Percentiles rank a stretch among this genome's conserved stretches.
phyloP scores from a whole-genome alignment of 2,113 vertebrate species.

The Periophthalmodon schlosseri region DNA sequence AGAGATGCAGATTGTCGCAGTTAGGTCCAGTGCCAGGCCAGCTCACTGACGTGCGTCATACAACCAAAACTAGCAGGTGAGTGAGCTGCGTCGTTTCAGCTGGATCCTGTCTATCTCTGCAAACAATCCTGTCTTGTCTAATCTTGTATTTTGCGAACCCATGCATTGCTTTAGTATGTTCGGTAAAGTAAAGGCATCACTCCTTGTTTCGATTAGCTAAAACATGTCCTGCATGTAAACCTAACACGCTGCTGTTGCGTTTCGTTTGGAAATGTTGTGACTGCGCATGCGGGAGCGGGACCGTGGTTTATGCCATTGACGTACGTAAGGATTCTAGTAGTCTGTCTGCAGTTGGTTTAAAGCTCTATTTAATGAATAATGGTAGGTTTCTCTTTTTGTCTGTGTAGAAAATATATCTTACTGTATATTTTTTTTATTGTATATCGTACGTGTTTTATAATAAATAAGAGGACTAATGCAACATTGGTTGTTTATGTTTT shows the following conservation, averaged over 20 bases:
- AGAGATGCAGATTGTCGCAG: background rate
- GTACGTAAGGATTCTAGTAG: background rate
- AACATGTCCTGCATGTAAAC: background rate
- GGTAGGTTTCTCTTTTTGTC: background rate
- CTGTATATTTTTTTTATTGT: background rate
- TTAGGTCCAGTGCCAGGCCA: background rate
- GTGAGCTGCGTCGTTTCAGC: conserved; percentile 57
- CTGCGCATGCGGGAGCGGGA: conserved; percentile 54
- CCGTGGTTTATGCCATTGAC: background rate
- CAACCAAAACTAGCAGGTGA: conserved; percentile 67
- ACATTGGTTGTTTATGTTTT: background rate
- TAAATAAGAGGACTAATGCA: background rate
- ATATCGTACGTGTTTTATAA: background rate
- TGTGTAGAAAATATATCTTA: background rate
- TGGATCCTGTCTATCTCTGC: background rate
- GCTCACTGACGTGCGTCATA: conserved; percentile 15
- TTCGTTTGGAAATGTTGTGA: conserved; percentile 20
- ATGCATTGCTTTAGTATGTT: background rate
- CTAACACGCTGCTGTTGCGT: conserved; percentile 51
- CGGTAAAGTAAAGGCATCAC: background rate
- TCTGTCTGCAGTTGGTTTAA: too few relatives aligned
- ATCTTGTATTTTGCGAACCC: background rate
- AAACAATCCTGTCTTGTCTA: background rate
- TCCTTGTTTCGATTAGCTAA: background rate
- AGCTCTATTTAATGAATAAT: background rate